These are phyloP conservation scores for Microplitis mediator DNA, from an alignment of 1,140 invertebrate genomes.

Conservation along the genomic window DNA sequence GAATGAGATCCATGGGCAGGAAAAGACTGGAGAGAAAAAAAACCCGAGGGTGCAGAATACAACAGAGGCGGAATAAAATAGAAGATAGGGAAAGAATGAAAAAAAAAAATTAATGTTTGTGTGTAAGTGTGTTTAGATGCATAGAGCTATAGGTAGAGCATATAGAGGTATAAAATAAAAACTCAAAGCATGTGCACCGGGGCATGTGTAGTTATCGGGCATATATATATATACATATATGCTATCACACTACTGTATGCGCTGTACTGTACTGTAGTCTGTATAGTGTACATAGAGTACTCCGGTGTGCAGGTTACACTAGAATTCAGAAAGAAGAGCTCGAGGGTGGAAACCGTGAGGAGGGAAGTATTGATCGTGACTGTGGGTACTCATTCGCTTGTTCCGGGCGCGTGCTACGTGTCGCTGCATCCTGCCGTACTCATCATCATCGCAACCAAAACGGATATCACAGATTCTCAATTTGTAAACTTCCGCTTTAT, in stretches of 20 bases:
- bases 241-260: too few relatives aligned
- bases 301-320: too few relatives aligned
- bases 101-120: too few relatives aligned
- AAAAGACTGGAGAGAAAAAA: background rate
- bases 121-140: too few relatives aligned
- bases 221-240: too few relatives aligned
- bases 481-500: background rate
- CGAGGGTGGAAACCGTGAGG: background rate
- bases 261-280: too few relatives aligned
- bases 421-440: slow-evolving; percentile 25
- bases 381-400: slow-evolving; percentile 42
- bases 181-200: slow-evolving; percentile 45
- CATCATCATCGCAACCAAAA: slow-evolving; percentile 1
- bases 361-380: slow-evolving; percentile 48
- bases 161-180: slow-evolving; percentile 25
- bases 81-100: slow-evolving; percentile 7
- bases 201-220: slow-evolving; percentile 25
- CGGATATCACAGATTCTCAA: slow-evolving; percentile 1
- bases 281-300: too few relatives aligned
- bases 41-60: background rate
- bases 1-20: slow-evolving; percentile 6
- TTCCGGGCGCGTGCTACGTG: slow-evolving; percentile 39
- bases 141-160: background rate
- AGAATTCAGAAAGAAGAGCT: background rate
- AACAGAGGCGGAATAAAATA: background rate